Evolutionary conservation across 1,140 invertebrate genomes (phyloP), one percentile per base, ranked within the genome.

Genomic region (Brachionus sp.): DNA sequence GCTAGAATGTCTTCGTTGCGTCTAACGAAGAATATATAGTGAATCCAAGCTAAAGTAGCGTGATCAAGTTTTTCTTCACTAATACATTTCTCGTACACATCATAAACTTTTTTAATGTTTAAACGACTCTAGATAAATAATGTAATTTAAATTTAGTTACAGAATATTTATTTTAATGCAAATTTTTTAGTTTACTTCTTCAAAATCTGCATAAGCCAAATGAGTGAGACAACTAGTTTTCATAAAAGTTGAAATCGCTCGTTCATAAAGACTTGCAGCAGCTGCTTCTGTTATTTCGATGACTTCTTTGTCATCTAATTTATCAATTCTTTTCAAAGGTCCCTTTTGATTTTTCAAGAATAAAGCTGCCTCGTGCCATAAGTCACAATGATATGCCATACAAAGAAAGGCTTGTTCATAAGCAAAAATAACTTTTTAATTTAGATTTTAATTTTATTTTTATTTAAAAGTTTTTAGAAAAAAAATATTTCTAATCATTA

Each of bases 131-230:
- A 35, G 7, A 57, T 57, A 80, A 80, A 77, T 5, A 62, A 37
- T 13, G 10, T 35, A n/a, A n/a, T n/a, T n/a, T n/a, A n/a, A n/a
- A n/a, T n/a, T n/a, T n/a, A n/a, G n/a, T n/a, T n/a, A n/a, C n/a
- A n/a, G n/a, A n/a, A n/a, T n/a, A n/a, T n/a, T n/a, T n/a, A n/a
- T n/a, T n/a, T n/a, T n/a, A n/a, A n/a, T n/a, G n/a, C n/a, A n/a
- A n/a, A n/a, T n/a, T n/a, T n/a, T n/a, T n/a, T n/a, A n/a, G n/a
- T n/a, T n/a, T 84, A 90, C 90, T 90, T 99, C 97, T 90, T 99
- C 97, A 87, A 98, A 99, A 90, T 99, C 98, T 1, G 97, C 96
- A 88, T 98, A 97, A 0, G 97, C 95, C 90, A 99, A 99, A 87
- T 98, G 96, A 5, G 99, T 88, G 16, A 99, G 90, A 90, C 95